A percentile compares a stretch with the other conserved stretches of the same genome.
phyloP scores from a whole-genome alignment of 1,140 invertebrate genomes.

The Drosophila mayri region DNA sequence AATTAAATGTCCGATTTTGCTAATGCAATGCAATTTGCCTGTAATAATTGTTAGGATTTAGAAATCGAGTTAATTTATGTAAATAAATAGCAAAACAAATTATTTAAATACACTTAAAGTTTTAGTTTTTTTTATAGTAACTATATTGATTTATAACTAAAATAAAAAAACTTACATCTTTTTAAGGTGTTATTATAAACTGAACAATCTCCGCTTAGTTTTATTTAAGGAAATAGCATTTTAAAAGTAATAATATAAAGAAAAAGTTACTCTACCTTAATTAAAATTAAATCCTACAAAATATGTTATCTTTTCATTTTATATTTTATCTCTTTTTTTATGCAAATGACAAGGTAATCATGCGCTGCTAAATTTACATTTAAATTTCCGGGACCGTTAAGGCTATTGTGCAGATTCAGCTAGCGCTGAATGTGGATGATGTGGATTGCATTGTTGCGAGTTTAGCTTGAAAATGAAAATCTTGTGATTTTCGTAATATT shows the following conservation, averaged over 20 bases:
- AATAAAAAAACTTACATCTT: no score
- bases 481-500: no score
- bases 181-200: no score
- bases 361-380: background rate
- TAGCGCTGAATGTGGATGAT: background rate
- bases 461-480: no score
- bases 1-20: background rate
- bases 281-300: background rate
- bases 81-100: background rate
- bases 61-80: background rate
- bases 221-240: no score
- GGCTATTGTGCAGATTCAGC: constrained; percentile 4
- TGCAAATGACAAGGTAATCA: background rate
- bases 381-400: background rate
- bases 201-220: no score
- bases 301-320: background rate
- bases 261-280: background rate
- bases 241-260: no score
- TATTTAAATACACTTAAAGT: background rate
- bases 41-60: background rate
- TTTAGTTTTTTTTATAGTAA: no score
- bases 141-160: no score
- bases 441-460: background rate
- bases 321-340: background rate
- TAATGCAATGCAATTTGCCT: background rate